A percentile compares a stretch with the other conserved stretches of the same genome.
Evolutionary conservation across 2,888 invertebrate genomes (phyloP).

Genomic region (Brassicogethes aeneus): DNA sequence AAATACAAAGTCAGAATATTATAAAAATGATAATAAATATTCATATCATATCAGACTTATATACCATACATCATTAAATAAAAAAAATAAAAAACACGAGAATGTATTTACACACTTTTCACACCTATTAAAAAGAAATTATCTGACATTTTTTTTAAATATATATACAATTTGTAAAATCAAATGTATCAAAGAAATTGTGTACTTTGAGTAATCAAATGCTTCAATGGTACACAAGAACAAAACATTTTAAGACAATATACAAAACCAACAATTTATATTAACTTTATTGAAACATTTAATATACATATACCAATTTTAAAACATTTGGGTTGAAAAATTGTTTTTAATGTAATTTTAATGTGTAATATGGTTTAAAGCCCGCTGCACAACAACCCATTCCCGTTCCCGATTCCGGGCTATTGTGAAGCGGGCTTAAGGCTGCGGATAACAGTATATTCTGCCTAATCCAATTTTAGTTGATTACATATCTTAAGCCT

Average conservation of each 20-base stretch:
- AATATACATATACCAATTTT: background rate
- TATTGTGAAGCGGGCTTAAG: too few species aligned
- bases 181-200: constrained; percentile 6
- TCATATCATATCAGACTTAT: constrained; percentile 37
- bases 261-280: background rate
- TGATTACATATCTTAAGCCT: constrained; percentile 22
- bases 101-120: constrained; percentile 37
- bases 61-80: constrained; percentile 24
- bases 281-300: constrained; percentile 3
- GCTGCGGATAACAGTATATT: background rate
- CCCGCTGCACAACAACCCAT: constrained; percentile 1
- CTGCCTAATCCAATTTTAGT: background rate
- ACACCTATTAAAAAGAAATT: constrained; percentile 24
- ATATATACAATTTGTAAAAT: constrained; percentile 28
- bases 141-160: constrained; percentile 21
- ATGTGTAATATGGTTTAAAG: background rate
- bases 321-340: constrained; percentile 18
- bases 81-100: constrained; percentile 31
- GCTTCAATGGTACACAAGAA: constrained; percentile 12
- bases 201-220: too few species aligned
- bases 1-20: constrained; percentile 24
- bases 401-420: too few species aligned
- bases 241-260: background rate
- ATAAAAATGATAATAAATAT: constrained; percentile 35
- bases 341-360: background rate